Evolutionary conservation across 2,888 invertebrate genomes (phyloP).

Genomic region (Leptura quadrifasciata): DNA sequence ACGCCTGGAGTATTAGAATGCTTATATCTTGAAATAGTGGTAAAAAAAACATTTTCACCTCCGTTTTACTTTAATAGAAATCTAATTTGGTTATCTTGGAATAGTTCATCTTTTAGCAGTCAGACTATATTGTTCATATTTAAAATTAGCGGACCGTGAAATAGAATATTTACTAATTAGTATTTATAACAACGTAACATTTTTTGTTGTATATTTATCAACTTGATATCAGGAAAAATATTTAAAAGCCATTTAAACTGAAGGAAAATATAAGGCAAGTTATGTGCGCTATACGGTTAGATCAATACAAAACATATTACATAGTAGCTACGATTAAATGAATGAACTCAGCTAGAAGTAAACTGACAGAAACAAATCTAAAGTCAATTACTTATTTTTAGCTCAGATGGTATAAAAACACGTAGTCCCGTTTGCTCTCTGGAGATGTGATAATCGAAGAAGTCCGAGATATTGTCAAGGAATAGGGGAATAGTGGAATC

Average conservation of each 20-base stretch:
- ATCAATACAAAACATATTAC: background rate
- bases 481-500: constrained; percentile 18
- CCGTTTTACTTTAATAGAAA: too few species aligned
- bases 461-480: constrained; percentile 37
- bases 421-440: constrained; percentile 57
- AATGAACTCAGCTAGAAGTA: constrained; percentile 22
- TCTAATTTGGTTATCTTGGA: too few species aligned
- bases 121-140: too few species aligned
- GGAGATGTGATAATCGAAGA: constrained; percentile 46
- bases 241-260: background rate
- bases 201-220: too few species aligned
- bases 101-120: too few species aligned
- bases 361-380: constrained; percentile 62
- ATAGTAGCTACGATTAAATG: constrained; percentile 6
- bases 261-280: background rate
- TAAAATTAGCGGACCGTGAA: too few species aligned
- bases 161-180: too few species aligned
- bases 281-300: background rate
- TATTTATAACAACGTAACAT: too few species aligned
- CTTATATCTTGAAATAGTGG: too few species aligned
- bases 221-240: too few species aligned
- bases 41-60: too few species aligned
- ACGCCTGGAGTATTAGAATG: too few species aligned
- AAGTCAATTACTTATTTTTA: constrained; percentile 62
- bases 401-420: constrained; percentile 61